phyloP scores from a whole-genome alignment of 2,888 invertebrate genomes.

The Gerris lacustris region DNA sequence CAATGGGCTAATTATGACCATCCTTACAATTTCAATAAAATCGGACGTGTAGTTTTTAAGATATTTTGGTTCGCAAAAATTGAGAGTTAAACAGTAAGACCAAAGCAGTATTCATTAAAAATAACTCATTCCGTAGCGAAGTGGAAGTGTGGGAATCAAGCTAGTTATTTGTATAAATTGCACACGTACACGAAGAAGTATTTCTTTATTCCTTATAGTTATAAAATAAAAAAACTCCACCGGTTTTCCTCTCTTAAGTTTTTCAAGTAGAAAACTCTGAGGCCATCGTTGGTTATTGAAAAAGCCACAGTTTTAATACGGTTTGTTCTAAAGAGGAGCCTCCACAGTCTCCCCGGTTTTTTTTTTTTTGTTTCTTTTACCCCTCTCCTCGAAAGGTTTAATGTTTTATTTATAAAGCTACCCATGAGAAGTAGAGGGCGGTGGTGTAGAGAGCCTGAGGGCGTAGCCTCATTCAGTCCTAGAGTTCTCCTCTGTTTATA shows the following conservation, averaged over 20 bases:
- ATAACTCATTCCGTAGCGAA: no score
- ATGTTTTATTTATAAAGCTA: constrained; percentile 1
- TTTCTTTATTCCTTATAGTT: not conserved
- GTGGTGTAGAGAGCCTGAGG: not conserved
- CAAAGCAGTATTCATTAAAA: no score
- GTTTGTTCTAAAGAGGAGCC: not conserved
- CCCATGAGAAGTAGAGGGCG: not conserved
- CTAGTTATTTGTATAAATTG: no score
- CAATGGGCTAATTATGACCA: no score
- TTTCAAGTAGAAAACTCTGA: not conserved
- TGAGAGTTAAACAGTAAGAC: no score
- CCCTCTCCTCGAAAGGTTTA: not conserved
- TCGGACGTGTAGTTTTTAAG: no score
- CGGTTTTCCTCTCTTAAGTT: not conserved
- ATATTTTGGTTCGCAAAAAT: no score
- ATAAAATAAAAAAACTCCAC: not conserved
- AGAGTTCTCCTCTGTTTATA: not conserved
- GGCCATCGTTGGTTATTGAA: not conserved
- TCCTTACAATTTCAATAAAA: no score
- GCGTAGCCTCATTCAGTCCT: not conserved
- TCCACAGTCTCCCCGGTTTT: no score
- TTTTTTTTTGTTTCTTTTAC: no score
- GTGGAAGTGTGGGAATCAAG: no score
- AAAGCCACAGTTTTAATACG: constrained; percentile 2
- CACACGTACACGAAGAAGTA: no score